Base-by-base conservation (phyloP, 2,797 vertebrate genomes). In the Sylvia borin region DNA sequence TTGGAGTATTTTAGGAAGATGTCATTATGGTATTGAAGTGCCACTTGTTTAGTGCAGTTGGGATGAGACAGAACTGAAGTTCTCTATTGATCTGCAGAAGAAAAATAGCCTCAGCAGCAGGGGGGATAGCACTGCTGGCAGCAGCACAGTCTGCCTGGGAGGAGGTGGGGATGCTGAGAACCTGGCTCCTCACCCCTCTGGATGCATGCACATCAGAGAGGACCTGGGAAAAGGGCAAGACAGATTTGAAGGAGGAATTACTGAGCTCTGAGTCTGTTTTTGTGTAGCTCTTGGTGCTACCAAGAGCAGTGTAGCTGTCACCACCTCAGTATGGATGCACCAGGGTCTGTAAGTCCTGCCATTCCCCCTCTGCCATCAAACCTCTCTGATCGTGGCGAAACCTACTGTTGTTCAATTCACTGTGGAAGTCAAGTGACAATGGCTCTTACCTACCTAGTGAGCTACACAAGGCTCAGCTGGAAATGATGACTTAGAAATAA, bases 11-110 rank as follows among this genome's bases (percentile, higher is more conserved):
- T 86, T 89, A 87, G 57, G 80, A 88, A 95, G 38, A 31, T 65
- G 60, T 95, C 80, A 48, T 27, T 50, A 60, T 3, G 3, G 38
- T 84, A 57, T 71, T 57, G 83, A 93, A 85, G 77, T 62, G 67
- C 57, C 71, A 58, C 71, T 92, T 87, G 71, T 87, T 95, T 70
- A 67, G 67, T 79, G 67, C 27, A 73, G 77, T 54, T 3, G 3
- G 64, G 78, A 88, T 89, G 65, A 95, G 61, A 66, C 60, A 85
- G 76, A 91, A 31, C 57, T 92, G 67, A 78, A 93, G 88, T 64
- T 66, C 13, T 68, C 38, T 93, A 54, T 93, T 70, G 80, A 95
- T 90, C 57, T 48, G 36, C 50, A 87, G 77, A 92, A 95, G 89
- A 83, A 93, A 97, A 95, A 65, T 65, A 89, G 68, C 65, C 76